Base-by-base conservation (phyloP, 2,888 invertebrate genomes). In the Caenorhabditis imperialis region DNA sequence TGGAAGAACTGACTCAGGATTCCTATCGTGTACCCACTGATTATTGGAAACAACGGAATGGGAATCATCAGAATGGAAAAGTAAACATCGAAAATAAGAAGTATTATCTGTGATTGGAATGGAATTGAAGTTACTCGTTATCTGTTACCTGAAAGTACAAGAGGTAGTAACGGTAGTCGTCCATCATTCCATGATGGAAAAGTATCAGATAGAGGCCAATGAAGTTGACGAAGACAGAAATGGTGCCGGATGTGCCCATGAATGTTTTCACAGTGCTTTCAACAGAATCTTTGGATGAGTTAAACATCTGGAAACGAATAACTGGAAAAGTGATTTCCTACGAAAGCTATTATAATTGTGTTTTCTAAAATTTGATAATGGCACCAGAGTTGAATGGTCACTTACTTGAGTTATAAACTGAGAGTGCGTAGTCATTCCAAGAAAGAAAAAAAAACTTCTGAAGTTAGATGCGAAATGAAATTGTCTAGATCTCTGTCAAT, bases 51-150 rank as follows among this genome's bases (percentile, higher is more conserved):
- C n/a, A 54, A 23, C 14, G 54, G 63, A 4, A 63, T 63, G 1
- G 63, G 63, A 10, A 63, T 45, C 54, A 54, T 63, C 7, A 62
- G 16, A 42, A 62, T 47, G 0, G 62, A 62, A 33, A 55, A 58
- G 30, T 55, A 48, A 25, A 54, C 14, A 20, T 44, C 47, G 27
- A 55, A 70, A 16, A 70, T 20, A 4, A 53, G 12, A 6, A 47
- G 54, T 33, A 54, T 27, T 16, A 44, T 47, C 62, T 62, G 35
- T 8, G 44, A 62, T 22, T 20, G n/a, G n/a, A n/a, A n/a, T n/a
- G n/a, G n/a, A n/a, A n/a, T n/a, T n/a, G n/a, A n/a, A n/a, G n/a
- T n/a, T n/a, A n/a, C n/a, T n/a, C n/a, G n/a, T n/a, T n/a, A n/a
- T n/a, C n/a, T 42, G 35, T 1, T 5, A 67, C 60, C 40, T 69